Evolutionary conservation across 2,797 vertebrate species (phyloP), one percentile per base, ranked within the genome.

Genomic region (Danionella dracula): DNA sequence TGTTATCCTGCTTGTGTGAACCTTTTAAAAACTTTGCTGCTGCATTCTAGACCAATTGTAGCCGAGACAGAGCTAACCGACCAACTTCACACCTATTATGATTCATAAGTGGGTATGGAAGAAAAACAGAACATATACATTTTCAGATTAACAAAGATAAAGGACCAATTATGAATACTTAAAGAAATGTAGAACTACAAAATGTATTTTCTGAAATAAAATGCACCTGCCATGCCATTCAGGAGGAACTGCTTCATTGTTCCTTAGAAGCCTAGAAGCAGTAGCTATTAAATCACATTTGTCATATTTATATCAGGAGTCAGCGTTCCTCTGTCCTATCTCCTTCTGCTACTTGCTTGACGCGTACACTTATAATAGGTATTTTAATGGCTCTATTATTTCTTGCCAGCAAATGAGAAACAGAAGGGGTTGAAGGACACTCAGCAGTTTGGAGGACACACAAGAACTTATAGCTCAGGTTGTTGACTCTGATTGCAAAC

Each of bases 271-370:
- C 63, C 41, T 46, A 38, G 63, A 46, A 66, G 29, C 41, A 56
- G 51, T 41, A 46, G 20, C 38, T 66, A 56, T 55, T 70, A 70
- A 70, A 70, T 63, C 68, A 49, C 32, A 38, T 58, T 54, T 62
- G 68, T 70, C 68, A 70, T 70, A 70, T 70, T 70, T 70, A 70
- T 70, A 63, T 49, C 45, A 57, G 50, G 67, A 8, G 41, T 66
- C 63, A 66, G 63, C 63, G 21, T 34, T 66, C 51, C 41, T 66
- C 41, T 32, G 56, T 55, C 51, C 63, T 66, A 66, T 66, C 56
- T 66, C 63, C 41, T 66, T 55, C 63, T 66, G 63, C 63, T 56
- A 46, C 51, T 56, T 66, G 20, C 63, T 56, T 37, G 41, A 48
- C 63, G 41, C 48, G 51, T 66, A 32, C 63, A 46, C 63, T 66